Evolutionary conservation across 2,888 invertebrate species (phyloP), one percentile per base, ranked within the genome.

Genomic region (Cheilosia soror): DNA sequence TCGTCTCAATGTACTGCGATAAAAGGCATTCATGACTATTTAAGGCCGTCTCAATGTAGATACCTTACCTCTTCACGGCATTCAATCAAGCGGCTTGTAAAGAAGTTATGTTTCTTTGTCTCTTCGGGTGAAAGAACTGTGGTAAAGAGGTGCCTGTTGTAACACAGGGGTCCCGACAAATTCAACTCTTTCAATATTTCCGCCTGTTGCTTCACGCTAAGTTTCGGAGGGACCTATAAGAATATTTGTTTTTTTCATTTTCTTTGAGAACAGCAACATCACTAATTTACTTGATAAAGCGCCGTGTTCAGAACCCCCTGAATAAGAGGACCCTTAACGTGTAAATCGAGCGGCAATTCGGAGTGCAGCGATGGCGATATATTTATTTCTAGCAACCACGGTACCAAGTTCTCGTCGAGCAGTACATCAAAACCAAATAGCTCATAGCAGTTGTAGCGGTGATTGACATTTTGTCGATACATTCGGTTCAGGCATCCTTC

Each of bases 381-480:
- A 91, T 98, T 97, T 51, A 97, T 97, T 94, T 99, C 99, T 85
- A 99, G 93, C 40, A 99, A 93, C 99, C 99, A 99, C 0, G 99
- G 98, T 90, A 97, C 97, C 63, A 98, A 93, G 88, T 96, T 95
- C 89, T 97, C 96, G 91, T 99, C 99, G 75, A 99, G 93, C 65
- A 99, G 93, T 9, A 99, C 96, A 92, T 99, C 99, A 82, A 98
- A 96, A 0, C 98, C 99, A 91, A 99, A 99, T 63, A 99, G 93
- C 91, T 99, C 99, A 90, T 98, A 98, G 89, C 97, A 97, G 90
- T 96, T 96, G 91, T 98, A 98, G 57, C 96, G 93, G 65, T 95
- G 96, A 0, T 95, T 94, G 29, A 96, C 94, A 90, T 97, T 96
- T 53, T 95, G 94, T 77, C 95, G 94, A 29, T 96, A 95, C 83